phyloP scores from a whole-genome alignment of 2,113 vertebrate genomes.

The Paramisgurnus dabryanus region DNA sequence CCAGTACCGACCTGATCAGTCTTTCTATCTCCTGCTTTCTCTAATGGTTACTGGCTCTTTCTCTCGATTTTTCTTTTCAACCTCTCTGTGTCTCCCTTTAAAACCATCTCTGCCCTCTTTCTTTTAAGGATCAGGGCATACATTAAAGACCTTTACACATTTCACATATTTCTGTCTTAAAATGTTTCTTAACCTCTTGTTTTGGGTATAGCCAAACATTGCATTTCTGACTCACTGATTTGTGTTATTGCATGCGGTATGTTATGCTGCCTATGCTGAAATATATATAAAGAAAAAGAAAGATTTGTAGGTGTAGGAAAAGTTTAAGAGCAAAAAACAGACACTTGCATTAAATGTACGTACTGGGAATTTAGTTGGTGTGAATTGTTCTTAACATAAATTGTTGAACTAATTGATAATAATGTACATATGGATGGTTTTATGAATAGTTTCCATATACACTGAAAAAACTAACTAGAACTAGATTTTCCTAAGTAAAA shows the following conservation, averaged over 20 bases:
- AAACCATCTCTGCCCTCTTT: constrained; percentile 26
- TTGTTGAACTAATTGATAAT: too few relatives aligned
- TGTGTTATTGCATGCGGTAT: background rate
- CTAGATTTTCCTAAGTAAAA: too few relatives aligned
- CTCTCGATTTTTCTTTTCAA: constrained; percentile 13
- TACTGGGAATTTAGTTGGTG: too few relatives aligned
- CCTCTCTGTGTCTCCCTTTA: constrained; percentile 15
- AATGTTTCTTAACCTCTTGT: constrained; percentile 10
- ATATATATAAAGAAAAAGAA: background rate
- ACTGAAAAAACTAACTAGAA: too few relatives aligned
- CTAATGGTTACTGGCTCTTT: background rate
- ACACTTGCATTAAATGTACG: too few relatives aligned
- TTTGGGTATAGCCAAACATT: background rate
- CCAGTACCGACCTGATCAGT: constrained; percentile 40
- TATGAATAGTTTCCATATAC: too few relatives aligned
- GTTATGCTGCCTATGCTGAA: background rate
- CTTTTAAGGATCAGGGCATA: constrained; percentile 4
- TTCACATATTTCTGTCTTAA: constrained; percentile 1
- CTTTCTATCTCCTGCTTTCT: background rate
- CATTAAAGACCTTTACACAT: background rate
- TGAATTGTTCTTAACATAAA: too few relatives aligned
- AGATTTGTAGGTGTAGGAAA: background rate
- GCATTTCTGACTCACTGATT: background rate
- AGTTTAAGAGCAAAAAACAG: too few relatives aligned
- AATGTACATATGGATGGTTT: too few relatives aligned